Conservation (phyloP, 2,113 vertebrate genomes). For the Athene cunicularia region DNA sequence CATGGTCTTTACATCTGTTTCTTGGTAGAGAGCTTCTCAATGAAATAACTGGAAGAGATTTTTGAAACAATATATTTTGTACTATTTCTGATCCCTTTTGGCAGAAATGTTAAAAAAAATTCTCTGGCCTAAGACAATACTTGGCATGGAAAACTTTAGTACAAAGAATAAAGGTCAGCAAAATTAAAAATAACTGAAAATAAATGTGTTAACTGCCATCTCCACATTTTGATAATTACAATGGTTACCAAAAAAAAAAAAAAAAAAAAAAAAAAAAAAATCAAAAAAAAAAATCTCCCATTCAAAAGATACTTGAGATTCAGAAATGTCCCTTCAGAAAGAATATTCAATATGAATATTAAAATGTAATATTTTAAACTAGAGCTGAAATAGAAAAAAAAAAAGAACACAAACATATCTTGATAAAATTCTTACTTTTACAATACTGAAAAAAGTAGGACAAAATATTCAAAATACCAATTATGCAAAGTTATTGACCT, state of each 20-base stretch:
- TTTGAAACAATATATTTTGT: background rate
- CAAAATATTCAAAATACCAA: background rate
- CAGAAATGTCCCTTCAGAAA: background rate
- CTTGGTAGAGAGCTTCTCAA: background rate
- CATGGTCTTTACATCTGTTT: background rate
- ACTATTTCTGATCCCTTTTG: background rate
- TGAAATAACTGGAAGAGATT: background rate
- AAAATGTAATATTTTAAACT: background rate
- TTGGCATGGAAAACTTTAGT: background rate
- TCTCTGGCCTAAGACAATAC: background rate
- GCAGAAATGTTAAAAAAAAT: background rate
- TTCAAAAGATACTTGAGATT: background rate
- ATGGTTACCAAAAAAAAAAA: background rate
- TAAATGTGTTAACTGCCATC: background rate
- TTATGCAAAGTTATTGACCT: background rate
- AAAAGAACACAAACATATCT: background rate
- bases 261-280: accelerated
- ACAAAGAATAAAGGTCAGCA: background rate
- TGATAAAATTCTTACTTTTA: background rate
- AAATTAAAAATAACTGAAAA: background rate
- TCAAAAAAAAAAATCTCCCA: background rate
- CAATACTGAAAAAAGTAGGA: background rate
- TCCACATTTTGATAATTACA: background rate
- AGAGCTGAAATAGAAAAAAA: background rate
- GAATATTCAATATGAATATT: background rate